Evolutionary conservation across 2,797 vertebrate genomes (phyloP), one percentile per base, ranked within the genome.

Genomic region (Rallus crepitans): DNA sequence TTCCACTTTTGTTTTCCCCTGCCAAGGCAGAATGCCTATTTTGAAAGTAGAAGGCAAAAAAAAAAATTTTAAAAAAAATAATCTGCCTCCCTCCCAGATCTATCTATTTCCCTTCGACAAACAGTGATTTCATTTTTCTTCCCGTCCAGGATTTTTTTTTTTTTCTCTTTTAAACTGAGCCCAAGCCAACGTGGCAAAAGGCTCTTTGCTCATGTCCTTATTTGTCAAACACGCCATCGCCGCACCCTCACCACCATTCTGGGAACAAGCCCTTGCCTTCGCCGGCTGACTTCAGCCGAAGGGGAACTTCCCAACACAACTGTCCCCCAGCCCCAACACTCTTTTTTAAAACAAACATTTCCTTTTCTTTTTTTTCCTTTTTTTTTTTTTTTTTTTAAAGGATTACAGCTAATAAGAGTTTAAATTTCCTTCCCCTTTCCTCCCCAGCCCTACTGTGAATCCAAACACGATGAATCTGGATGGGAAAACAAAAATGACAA

Each of bases 201-300:
- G 82, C 83, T 81, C 95, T 96, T 96, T 97, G 96, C 97, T 97
- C 95, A 97, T 97, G 97, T 96, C 97, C 94, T 97, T 96, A 94
- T 96, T 96, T 96, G 96, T 97, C 89, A 95, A 94, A 97, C 96
- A 96, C 84, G n/a, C 96, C 95, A 92, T 25, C 20, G 3, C 93
- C 69, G 76, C 88, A 3, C 89, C 90, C 97, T 97, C 78, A 63
- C 47, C 82, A 72, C 75, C 96, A 61, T 89, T 90, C 93, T 87
- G 83, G 90, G 91, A 95, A 97, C 59, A 55, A 96, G 85, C 61
- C 57, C 79, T 93, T 1, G 78, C 79, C 88, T 83, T 82, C 6
- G 30, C 55, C 5, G 0, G 9, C 82, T 59, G 42, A 61, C 61
- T 90, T 81, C 82, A 76, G 82, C 73, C 0, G 0, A 89, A 90